A percentile compares a stretch with the other conserved stretches of the same genome.
phyloP scores from a whole-genome alignment of 1,140 invertebrate species.

The Diuraphis noxia region DNA sequence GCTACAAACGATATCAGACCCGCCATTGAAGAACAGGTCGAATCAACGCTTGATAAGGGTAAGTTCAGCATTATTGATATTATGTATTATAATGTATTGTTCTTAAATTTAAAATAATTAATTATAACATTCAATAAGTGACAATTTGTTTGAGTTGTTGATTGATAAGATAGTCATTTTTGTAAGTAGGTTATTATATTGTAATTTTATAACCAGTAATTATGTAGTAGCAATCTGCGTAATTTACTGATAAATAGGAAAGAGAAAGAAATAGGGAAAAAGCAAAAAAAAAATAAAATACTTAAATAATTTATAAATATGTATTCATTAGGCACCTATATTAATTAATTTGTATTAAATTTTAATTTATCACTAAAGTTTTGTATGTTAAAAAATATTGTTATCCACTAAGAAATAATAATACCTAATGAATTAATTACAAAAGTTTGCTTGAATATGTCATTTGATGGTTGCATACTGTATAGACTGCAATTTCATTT shows the following conservation, averaged over 20 bases:
- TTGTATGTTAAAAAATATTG: no score
- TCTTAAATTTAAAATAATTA: neutral
- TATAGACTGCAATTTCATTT: no score
- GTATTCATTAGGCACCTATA: no score
- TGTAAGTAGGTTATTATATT: neutral
- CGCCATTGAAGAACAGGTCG: slow-evolving; percentile 26
- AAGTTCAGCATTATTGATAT: neutral
- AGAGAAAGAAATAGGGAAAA: no score
- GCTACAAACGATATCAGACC: slow-evolving; percentile 37
- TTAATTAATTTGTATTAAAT: no score
- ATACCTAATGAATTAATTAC: no score
- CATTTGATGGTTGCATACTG: no score
- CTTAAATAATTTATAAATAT: no score
- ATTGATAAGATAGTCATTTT: neutral
- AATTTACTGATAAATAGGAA: neutral
- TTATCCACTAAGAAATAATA: no score
- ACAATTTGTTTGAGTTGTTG: neutral
- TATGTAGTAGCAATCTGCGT: neutral
- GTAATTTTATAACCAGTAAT: neutral
- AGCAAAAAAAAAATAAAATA: neutral
- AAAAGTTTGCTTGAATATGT: no score
- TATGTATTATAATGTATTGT: neutral
- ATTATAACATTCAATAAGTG: neutral
- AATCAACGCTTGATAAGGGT: slow-evolving; percentile 37
- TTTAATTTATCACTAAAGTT: no score